Base-by-base conservation (phyloP, 2,113 vertebrate species). In the Apodemus sylvaticus region DNA sequence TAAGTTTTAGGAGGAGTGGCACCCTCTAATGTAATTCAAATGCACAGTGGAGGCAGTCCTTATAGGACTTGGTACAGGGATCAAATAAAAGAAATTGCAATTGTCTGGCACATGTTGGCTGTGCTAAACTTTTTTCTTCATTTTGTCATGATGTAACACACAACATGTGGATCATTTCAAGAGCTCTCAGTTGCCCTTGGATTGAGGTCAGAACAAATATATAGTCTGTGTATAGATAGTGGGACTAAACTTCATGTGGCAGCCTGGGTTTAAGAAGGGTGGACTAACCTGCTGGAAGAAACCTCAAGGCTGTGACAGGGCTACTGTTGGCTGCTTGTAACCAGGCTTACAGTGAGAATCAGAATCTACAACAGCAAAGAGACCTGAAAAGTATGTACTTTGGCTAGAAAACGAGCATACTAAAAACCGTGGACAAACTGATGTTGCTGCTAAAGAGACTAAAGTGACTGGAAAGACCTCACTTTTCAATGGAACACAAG, bases 171-270 rank as follows among this genome's bases (percentile, higher is more conserved):
- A 39, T 31, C 20, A 39, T 51, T 7, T 34, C 39, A 9, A 39
- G 42, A 26, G 34, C 22, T 55, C 92, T 39, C 51, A 42, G 19
- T 10, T 1, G 26, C 34, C 60, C 29, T n/a, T 13, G 42, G 55
- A 39, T 10, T 7, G 5, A 5, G 68, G 16, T 39, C 51, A 29
- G n/a, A 31, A 0, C 5, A 36, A 0, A 31, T 7, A 36, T 10
- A 0, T 4, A 48, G 48, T 31, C 85, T 51, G 24, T 34, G 64
- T 66, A 66, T 34, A 36, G 3, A 34, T 0, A 60, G 4, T 16
- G 26, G 81, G n/a, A 62, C 39, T 83, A 3, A 58, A 29, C 10
- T 62, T 83, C n/a, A 62, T 87, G 34, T 17, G 14, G 51, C 5
- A 58, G 24, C 48, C 68, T 73, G 24, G 13, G 60, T 34, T 48